A percentile compares a stretch with the other conserved stretches of the same genome.
Conservation (phyloP, 2,888 invertebrate species). For the Mythimna albipuncta region DNA sequence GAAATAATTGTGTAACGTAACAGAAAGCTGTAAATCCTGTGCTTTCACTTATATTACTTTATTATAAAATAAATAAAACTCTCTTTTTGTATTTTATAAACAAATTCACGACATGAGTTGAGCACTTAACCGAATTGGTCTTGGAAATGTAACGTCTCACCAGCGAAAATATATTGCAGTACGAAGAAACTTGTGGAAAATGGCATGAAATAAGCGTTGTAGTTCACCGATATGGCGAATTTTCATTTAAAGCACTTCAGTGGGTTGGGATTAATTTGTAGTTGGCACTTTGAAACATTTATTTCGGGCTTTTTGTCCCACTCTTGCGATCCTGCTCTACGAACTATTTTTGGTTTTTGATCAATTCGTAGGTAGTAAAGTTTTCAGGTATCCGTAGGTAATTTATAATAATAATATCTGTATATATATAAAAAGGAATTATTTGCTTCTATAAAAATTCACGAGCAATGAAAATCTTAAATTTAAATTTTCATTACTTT, state of each 20-base stretch:
- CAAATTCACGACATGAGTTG: conserved; percentile 10
- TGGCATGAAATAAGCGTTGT: conserved; percentile 8
- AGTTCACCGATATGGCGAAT: conserved; percentile 18
- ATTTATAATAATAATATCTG: not conserved
- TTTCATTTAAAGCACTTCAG: conserved; percentile 28
- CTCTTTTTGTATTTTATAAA: conserved; percentile 26
- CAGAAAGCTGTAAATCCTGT: conserved; percentile 25
- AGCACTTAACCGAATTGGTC: conserved; percentile 52
- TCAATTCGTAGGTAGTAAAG: conserved; percentile 43
- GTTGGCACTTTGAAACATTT: conserved; percentile 68
- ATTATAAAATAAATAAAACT: conserved; percentile 14
- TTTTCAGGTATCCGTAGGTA: not conserved
- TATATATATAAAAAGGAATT: not conserved
- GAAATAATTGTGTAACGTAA: not conserved
- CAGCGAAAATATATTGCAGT: conserved; percentile 31
- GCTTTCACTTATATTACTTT: conserved; percentile 10
- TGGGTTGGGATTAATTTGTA: conserved; percentile 70
- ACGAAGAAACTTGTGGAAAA: conserved; percentile 17
- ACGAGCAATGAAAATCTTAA: not conserved
- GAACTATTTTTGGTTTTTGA: conserved; percentile 61
- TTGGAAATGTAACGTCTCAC: conserved; percentile 29
- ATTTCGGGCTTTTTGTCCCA: conserved; percentile 64
- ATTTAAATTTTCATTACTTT: not conserved
- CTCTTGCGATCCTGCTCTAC: conserved; percentile 42
- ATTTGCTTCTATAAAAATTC: not conserved